Base-by-base conservation (phyloP, 2,797 vertebrate genomes). In the Myiotriccus ornatus region DNA sequence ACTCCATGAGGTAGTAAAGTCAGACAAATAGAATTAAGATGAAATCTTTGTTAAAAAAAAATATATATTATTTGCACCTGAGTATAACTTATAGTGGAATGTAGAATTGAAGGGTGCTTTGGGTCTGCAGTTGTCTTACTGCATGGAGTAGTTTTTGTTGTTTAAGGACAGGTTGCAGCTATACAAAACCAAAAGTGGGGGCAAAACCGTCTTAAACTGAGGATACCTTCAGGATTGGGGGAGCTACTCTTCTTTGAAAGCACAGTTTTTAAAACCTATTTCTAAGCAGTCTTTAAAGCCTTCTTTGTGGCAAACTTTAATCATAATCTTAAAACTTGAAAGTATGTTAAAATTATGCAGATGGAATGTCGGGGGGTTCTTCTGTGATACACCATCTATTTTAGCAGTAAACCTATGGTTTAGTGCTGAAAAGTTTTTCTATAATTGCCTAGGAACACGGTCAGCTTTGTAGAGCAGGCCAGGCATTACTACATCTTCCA, bases 401-500 rank as follows among this genome's bases (percentile, higher is more conserved):
- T 87, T 77, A 57, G 50, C 52, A 84, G 43, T 81, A 84, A 90
- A 63, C 32, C 39, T 44, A 0, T 59, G 37, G 13, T 30, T 91
- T 77, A 67, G 27, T 84, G 68, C 60, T 86, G 76, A 65, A 50
- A 71, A 79, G 25, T 49, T 49, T 46, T 46, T 50, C 75, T 81
- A 41, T 78, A 89, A 84, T 90, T 94, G 84, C 70, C 27, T 90
- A 50, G 53, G 75, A 96, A 89, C 52, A 9, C 5, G 75, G 89
- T 93, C 79, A 84, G 15, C 73, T 88, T 56, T 82, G 43, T 86
- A 63, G 76, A 79, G 89, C 70, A 86, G 55, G 53, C 65, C 76
- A 92, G 82, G 76, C 62, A 78, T 86, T 93, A 85, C 82, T 88
- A 60, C 56, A 37, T 92, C 62, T 88, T 73, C 93, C 89, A 63